Percentiles rank a stretch among this genome's conserved stretches.
Conservation (phyloP, 2,888 invertebrate genomes). For the Leptogaster cylindrica region DNA sequence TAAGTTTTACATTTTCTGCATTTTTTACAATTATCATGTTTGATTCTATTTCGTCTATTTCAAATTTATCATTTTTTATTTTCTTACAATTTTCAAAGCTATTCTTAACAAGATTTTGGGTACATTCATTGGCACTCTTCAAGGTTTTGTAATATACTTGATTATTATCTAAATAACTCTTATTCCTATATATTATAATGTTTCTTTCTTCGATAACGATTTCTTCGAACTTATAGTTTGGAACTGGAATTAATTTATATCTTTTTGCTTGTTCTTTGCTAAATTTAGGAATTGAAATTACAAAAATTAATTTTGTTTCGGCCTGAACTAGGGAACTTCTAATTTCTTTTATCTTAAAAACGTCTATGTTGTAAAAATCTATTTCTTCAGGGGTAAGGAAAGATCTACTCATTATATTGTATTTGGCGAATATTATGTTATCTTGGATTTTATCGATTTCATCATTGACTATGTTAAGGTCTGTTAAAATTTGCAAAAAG, state of each 20-base stretch:
- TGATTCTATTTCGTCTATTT: background rate
- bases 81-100: background rate
- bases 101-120: background rate
- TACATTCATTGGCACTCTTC: background rate
- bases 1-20: background rate
- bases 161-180: background rate
- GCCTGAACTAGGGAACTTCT: background rate
- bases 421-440: conserved; percentile 14
- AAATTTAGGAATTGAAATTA: background rate
- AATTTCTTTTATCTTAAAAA: conserved; percentile 2
- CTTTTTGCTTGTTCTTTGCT: background rate
- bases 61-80: background rate
- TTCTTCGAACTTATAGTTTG: background rate
- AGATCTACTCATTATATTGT: background rate
- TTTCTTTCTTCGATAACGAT: background rate
- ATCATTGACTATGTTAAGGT: background rate
- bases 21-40: conserved; percentile 3
- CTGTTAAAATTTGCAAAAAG: background rate
- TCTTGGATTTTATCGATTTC: conserved; percentile 11
- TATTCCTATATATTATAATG: background rate
- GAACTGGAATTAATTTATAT: background rate
- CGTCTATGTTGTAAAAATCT: conserved; percentile 4
- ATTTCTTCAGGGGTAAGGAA: conserved; percentile 9
- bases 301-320: too few relatives aligned
- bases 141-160: background rate